Evolutionary conservation across 2,797 vertebrate species (phyloP).

Genomic region (Xenentodon cancila): DNA sequence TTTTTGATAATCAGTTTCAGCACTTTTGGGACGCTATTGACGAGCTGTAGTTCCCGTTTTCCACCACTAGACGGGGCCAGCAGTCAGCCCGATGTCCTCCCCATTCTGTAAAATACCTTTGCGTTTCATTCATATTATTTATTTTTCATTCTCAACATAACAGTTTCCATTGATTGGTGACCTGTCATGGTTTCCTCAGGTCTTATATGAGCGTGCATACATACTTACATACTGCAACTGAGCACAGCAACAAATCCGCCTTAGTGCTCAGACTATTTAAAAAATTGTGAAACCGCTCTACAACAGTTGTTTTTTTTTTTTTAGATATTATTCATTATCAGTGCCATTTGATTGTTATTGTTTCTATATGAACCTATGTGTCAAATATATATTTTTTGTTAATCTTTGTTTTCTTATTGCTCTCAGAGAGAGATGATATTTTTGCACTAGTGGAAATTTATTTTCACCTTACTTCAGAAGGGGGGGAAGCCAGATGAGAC

Average conservation of each 20-base stretch:
- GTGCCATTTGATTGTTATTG: conserved; percentile 64
- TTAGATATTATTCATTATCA: conserved; percentile 56
- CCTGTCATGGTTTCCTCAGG: conserved; percentile 18
- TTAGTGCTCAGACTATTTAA: conserved; percentile 43
- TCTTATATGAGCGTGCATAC: conserved; percentile 24
- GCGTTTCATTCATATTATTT: not conserved
- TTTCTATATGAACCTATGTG: conserved; percentile 38
- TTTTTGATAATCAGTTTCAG: conserved; percentile 11
- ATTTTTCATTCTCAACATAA: not conserved
- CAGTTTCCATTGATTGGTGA: conserved; percentile 27
- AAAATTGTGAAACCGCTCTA: conserved; percentile 22
- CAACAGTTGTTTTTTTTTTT: conserved; percentile 40
- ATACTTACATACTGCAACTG: conserved; percentile 17
- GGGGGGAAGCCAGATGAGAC: conserved; percentile 35
- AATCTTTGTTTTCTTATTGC: conserved; percentile 55
- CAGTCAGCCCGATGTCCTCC: conserved; percentile 22
- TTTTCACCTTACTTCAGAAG: conserved; percentile 66
- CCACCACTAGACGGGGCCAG: conserved; percentile 71
- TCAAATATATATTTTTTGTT: conserved; percentile 53
- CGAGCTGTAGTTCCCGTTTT: conserved; percentile 28
- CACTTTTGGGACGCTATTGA: not conserved
- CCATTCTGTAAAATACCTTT: conserved; percentile 5
- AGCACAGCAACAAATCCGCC: conserved; percentile 51
- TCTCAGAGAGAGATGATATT: conserved; percentile 69
- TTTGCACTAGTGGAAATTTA: conserved; percentile 73